These are phyloP conservation scores for Papilio dardanus DNA, from an alignment of 1,140 invertebrate genomes.

Conservation along the genomic window DNA sequence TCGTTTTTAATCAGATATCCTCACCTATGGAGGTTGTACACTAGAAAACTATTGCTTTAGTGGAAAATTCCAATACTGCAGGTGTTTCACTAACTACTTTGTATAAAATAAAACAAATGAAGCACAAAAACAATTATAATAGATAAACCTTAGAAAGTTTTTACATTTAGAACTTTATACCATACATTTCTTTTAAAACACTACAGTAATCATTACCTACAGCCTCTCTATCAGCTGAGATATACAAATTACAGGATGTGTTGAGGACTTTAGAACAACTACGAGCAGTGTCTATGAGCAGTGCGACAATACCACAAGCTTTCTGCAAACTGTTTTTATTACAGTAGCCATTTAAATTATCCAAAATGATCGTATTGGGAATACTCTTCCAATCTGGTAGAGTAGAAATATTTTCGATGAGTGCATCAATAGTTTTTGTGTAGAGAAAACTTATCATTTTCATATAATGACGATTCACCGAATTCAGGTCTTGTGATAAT, in stretches of 20 bases:
- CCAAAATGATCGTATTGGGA: constrained; percentile 71
- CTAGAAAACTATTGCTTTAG: no score
- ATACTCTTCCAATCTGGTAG: constrained; percentile 70
- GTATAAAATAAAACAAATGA: neutral
- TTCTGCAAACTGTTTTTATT: constrained; percentile 57
- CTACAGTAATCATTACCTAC: constrained; percentile 61
- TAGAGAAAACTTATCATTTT: constrained; percentile 77
- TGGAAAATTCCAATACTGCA: no score
- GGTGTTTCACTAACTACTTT: no score
- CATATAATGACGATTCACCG: constrained; percentile 66
- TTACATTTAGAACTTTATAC: constrained; percentile 16
- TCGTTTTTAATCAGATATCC: no score
- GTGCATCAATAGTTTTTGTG: constrained; percentile 54
- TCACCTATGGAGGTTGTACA: no score
- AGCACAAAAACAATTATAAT: constrained; percentile 33
- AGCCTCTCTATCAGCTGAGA: constrained; percentile 56
- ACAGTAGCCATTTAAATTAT: constrained; percentile 65
- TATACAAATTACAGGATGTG: constrained; percentile 52
- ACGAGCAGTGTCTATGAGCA: constrained; percentile 56
- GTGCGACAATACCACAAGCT: constrained; percentile 65
- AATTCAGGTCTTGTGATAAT: constrained; percentile 66
- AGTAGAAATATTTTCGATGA: constrained; percentile 64
- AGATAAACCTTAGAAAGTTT: constrained; percentile 6
- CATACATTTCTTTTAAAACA: constrained; percentile 61
- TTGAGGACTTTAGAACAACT: constrained; percentile 56